These are phyloP conservation scores for Synodontis membranacea DNA, from an alignment of 2,113 vertebrate species.

Conservation along the genomic window DNA sequence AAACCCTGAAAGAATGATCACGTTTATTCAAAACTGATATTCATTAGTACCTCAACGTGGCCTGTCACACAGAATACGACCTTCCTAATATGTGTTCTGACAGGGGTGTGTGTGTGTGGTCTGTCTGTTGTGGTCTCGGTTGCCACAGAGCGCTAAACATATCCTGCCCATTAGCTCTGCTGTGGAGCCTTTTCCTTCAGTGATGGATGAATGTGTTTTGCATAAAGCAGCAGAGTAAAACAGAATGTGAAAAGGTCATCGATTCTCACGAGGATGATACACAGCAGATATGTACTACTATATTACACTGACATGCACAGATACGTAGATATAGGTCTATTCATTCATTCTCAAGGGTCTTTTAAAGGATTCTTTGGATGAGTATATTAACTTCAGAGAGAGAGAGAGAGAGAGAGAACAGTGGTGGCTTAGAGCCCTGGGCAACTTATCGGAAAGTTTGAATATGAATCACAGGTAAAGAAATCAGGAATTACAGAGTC, in stretches of 20 bases:
- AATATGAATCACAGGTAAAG: neutral
- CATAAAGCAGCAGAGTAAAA: neutral
- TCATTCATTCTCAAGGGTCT: neutral
- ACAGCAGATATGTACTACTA: neutral
- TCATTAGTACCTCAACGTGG: neutral
- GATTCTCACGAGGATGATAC: neutral
- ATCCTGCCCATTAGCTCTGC: neutral
- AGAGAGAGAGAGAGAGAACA: neutral
- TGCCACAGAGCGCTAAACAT: conserved; percentile 35
- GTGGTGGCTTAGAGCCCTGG: neutral
- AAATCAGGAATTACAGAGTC: neutral
- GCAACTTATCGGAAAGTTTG: neutral
- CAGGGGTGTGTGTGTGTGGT: neutral
- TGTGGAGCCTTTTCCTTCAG: neutral
- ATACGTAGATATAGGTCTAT: neutral
- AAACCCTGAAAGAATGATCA: neutral
- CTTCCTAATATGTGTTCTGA: neutral
- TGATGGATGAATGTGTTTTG: neutral
- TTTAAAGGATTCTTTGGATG: neutral
- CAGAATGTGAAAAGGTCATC: neutral
- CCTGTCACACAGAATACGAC: neutral
- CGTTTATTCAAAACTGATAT: neutral
- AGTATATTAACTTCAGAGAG: neutral
- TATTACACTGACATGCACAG: neutral
- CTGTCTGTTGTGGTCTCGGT: conserved; percentile 29